Conservation (phyloP, 2,888 invertebrate species). For the Scaptomyza cyrtandrae region DNA sequence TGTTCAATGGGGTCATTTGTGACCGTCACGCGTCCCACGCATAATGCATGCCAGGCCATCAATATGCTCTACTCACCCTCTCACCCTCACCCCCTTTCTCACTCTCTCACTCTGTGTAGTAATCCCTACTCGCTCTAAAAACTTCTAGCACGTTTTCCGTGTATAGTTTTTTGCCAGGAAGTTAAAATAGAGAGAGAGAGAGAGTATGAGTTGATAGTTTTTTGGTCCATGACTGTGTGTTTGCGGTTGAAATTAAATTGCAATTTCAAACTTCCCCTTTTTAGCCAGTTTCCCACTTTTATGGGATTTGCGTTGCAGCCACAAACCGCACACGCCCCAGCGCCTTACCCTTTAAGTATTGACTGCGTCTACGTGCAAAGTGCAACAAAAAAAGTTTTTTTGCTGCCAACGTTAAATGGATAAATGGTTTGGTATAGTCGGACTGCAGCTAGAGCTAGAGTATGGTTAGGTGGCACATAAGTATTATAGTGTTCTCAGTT, state of each 20-base stretch:
- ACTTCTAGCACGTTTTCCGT: conserved; percentile 47
- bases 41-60: conserved; percentile 60
- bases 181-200: conserved; percentile 8
- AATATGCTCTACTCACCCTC: conserved; percentile 26
- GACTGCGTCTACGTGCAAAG: conserved; percentile 66
- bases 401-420: conserved; percentile 54
- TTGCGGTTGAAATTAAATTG: conserved; percentile 78
- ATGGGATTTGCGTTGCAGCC: conserved; percentile 63
- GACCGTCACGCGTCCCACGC: conserved; percentile 56
- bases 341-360: neutral
- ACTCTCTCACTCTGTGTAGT: conserved; percentile 4
- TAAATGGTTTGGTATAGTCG: conserved; percentile 44
- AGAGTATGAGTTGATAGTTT: neutral
- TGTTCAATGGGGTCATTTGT: conserved; percentile 55
- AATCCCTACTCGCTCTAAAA: neutral
- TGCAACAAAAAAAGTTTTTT: conserved; percentile 43
- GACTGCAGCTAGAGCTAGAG: neutral
- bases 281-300: conserved; percentile 66
- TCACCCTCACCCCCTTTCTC: neutral
- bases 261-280: conserved; percentile 71
- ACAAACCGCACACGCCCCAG: neutral
- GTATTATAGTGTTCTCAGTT: conserved; percentile 61
- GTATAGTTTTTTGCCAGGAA: conserved; percentile 36
- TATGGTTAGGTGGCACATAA: conserved; percentile 19
- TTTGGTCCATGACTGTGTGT: conserved; percentile 44